These are phyloP conservation scores for Drosophila ezoana DNA, from an alignment of 2,888 invertebrate species.

Conservation along the genomic window DNA sequence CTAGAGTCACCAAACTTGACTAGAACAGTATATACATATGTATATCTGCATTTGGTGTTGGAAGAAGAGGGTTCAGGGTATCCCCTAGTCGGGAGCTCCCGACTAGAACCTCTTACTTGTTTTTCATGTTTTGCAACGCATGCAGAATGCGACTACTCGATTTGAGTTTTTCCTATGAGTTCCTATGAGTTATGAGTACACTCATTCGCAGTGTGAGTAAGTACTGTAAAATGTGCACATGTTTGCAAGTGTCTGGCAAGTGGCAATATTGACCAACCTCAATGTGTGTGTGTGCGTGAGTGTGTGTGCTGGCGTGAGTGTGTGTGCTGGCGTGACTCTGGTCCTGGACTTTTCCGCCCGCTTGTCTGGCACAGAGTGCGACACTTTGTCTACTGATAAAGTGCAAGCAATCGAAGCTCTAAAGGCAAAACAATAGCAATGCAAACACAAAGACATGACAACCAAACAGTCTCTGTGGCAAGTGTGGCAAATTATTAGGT, in stretches of 20 bases:
- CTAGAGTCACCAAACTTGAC: too few species aligned
- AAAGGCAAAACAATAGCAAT: conserved; percentile 49
- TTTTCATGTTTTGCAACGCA: conserved; percentile 2
- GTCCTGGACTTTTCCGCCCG: conserved; percentile 32
- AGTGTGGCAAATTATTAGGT: conserved; percentile 62
- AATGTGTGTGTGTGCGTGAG: conserved; percentile 11
- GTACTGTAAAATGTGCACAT: conserved; percentile 27
- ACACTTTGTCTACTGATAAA: conserved; percentile 78
- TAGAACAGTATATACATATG: too few species aligned
- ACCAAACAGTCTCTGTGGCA: conserved; percentile 1
- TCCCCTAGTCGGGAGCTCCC: too few species aligned
- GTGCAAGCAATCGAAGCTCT: conserved; percentile 47
- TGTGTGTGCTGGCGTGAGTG: conserved; percentile 3
- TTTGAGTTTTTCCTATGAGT: conserved; percentile 7
- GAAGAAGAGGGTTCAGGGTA: too few species aligned
- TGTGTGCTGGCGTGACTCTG: conserved; percentile 34
- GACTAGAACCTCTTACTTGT: too few species aligned
- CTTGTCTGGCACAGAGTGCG: conserved; percentile 61
- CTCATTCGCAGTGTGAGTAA: conserved; percentile 9
- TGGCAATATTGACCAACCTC: conserved; percentile 60
- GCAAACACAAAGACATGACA: conserved; percentile 52
- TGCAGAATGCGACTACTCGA: neutral
- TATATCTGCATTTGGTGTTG: too few species aligned
- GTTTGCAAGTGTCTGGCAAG: conserved; percentile 43
- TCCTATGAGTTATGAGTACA: neutral